These are phyloP conservation scores for Polymixis flavicincta DNA, from an alignment of 2,888 invertebrate species.

Conservation along the genomic window DNA sequence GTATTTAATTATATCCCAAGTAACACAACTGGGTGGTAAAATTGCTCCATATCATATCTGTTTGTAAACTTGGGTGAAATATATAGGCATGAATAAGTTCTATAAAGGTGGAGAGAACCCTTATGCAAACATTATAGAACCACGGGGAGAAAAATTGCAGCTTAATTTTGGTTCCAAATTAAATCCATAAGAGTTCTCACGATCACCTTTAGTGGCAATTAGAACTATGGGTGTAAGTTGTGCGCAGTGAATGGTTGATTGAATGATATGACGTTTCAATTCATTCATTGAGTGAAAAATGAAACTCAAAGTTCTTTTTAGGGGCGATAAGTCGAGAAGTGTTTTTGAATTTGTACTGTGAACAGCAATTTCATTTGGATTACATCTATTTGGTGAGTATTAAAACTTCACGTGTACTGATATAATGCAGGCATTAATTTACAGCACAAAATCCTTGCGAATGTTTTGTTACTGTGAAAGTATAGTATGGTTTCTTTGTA, in stretches of 20 bases:
- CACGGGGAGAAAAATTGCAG: background rate
- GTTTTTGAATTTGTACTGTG: background rate
- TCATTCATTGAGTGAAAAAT: background rate
- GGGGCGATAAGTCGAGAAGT: background rate
- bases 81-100: background rate
- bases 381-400: background rate
- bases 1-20: no score
- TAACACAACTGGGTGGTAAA: background rate
- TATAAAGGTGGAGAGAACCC: background rate
- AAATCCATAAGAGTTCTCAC: background rate
- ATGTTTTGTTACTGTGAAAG: constrained; percentile 1
- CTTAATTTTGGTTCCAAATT: background rate
- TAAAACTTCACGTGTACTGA: background rate
- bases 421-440: background rate
- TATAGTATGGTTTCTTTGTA: background rate
- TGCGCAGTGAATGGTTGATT: background rate
- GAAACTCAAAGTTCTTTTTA: background rate
- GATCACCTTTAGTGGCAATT: background rate
- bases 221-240: background rate
- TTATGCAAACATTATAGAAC: constrained; percentile 1
- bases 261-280: background rate
- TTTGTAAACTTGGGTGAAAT: background rate
- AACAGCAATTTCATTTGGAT: background rate
- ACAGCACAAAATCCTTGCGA: background rate
- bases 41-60: background rate